phyloP scores from a whole-genome alignment of 2,888 invertebrate genomes.

The Chloromyia formosa region DNA sequence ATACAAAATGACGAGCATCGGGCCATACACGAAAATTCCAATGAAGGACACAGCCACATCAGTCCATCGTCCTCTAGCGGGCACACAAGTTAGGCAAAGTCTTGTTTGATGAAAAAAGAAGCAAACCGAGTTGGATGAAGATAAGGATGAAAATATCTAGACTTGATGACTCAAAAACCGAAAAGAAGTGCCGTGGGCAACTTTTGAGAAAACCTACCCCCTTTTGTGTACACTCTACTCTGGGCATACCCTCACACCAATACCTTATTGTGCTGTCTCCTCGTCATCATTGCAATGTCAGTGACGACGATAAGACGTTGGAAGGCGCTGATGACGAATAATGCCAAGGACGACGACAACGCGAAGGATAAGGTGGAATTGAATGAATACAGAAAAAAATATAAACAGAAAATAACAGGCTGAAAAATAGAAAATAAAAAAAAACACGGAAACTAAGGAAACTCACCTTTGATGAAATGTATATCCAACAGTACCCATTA shows the following conservation, averaged over 20 bases:
- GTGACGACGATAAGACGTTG: background rate
- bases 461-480: constrained; percentile 78
- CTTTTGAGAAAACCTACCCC: background rate
- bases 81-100: background rate
- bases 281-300: constrained; percentile 8
- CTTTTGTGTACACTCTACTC: background rate
- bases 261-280: background rate
- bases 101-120: background rate
- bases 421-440: background rate
- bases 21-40: constrained; percentile 11
- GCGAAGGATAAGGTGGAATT: background rate
- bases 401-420: constrained; percentile 1
- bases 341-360: constrained; percentile 10
- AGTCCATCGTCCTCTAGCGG: background rate
- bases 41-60: background rate
- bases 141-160: too few relatives aligned
- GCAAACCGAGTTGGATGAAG: background rate
- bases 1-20: background rate
- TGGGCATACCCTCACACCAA: too few relatives aligned
- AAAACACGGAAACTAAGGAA: constrained; percentile 23
- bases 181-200: constrained; percentile 30
- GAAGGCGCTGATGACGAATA: too few relatives aligned
- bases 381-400: background rate
- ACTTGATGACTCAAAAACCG: constrained; percentile 4
- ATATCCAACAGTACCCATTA: constrained; percentile 86